phyloP scores from a whole-genome alignment of 2,113 vertebrate species.

The Stercorarius parasiticus region DNA sequence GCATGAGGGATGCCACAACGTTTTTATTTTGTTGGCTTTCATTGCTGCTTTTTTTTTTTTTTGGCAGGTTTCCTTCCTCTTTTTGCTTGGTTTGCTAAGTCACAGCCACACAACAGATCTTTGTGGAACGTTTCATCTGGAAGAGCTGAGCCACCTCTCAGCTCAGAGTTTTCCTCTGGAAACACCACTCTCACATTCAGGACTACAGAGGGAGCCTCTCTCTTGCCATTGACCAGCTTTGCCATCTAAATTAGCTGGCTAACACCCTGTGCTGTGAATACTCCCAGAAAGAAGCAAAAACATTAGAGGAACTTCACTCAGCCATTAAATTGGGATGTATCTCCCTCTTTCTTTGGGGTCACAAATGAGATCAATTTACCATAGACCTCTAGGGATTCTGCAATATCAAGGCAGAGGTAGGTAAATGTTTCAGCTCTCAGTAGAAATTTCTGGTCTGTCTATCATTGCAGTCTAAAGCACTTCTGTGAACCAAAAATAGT shows the following conservation, averaged over 20 bases:
- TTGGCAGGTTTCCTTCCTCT: neutral
- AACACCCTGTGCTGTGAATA: neutral
- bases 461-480: neutral
- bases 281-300: neutral
- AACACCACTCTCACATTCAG: neutral
- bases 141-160: neutral
- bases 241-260: neutral
- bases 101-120: neutral
- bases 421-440: neutral
- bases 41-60: neutral
- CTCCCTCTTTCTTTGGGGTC: neutral
- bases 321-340: neutral
- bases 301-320: neutral
- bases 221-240: neutral
- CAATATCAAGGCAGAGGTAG: neutral
- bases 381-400: neutral
- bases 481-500: neutral
- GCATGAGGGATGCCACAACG: neutral
- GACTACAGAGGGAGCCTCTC: neutral
- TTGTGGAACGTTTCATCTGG: neutral
- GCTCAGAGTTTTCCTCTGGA: neutral
- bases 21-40: neutral
- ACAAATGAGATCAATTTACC: neutral
- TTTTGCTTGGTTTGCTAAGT: neutral
- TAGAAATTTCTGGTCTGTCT: conserved; percentile 15